Percentiles rank a stretch among this genome's conserved stretches.
phyloP scores from a whole-genome alignment of 2,888 invertebrate species.

The Nymphalis polychloros region DNA sequence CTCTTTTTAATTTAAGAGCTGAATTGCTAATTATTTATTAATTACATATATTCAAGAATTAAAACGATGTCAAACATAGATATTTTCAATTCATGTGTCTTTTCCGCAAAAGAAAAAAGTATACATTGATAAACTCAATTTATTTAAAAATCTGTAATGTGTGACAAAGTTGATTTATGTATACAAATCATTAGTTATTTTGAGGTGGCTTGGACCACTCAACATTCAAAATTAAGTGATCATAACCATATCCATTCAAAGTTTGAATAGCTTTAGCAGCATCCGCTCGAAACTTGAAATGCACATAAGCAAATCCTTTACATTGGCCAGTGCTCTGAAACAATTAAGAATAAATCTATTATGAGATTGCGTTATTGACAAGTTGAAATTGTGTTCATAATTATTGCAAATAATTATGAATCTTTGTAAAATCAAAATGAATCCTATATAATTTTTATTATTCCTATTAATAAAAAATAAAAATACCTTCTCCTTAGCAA shows the following conservation, averaged over 20 bases:
- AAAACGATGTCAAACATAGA: not conserved
- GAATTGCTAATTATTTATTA: too few species aligned
- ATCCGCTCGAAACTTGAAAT: constrained; percentile 94
- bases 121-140: constrained; percentile 10
- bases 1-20: too few species aligned
- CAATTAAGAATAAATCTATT: not conserved
- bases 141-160: constrained; percentile 24
- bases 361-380: too few species aligned
- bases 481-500: constrained; percentile 93
- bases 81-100: not conserved
- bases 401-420: too few species aligned
- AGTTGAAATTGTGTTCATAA: too few species aligned
- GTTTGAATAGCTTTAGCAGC: constrained; percentile 95
- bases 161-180: constrained; percentile 12
- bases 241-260: constrained; percentile 97
- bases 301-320: constrained; percentile 99
- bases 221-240: constrained; percentile 98
- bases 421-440: too few species aligned
- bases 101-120: not conserved
- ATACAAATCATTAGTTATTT: constrained; percentile 56
- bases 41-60: too few species aligned
- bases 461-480: too few species aligned
- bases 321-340: constrained; percentile 87
- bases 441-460: too few species aligned
- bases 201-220: constrained; percentile 97